A percentile compares a stretch with the other conserved stretches of the same genome.
These are phyloP conservation scores for Lepilemur septentrionalis DNA, from an alignment of 2,797 vertebrate species.

Conservation along the genomic window DNA sequence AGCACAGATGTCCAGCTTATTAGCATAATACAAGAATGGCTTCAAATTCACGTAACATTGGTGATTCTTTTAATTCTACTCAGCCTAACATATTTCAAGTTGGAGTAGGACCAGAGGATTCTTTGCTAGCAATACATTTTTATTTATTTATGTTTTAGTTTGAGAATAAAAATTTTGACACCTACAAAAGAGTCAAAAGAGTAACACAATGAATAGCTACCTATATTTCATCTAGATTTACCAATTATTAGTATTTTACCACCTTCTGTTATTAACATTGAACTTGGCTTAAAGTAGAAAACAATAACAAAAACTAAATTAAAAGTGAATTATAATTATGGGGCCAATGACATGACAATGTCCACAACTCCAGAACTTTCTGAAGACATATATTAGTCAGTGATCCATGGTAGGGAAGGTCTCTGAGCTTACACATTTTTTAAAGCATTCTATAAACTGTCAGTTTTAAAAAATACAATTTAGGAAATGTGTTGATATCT, in stretches of 20 bases:
- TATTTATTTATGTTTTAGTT: neutral
- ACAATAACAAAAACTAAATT: neutral
- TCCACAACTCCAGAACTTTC: conserved; percentile 23
- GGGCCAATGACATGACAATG: neutral
- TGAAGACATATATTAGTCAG: neutral
- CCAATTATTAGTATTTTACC: conserved; percentile 11
- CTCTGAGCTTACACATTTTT: neutral
- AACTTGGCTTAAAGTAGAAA: neutral
- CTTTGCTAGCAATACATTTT: conserved; percentile 9
- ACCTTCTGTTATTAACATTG: conserved; percentile 26
- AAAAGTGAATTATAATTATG: conserved; percentile 19
- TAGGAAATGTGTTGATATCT: neutral
- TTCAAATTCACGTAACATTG: conserved; percentile 40
- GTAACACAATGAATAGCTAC: neutral
- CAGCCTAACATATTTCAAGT: conserved; percentile 43
- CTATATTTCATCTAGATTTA: neutral
- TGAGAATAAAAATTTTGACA: neutral
- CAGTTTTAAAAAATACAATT: conserved; percentile 42
- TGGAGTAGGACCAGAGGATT: conserved; percentile 31
- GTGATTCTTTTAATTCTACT: conserved; percentile 42
- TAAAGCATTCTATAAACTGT: conserved; percentile 21
- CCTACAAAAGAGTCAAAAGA: neutral
- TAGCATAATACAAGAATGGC: conserved; percentile 51
- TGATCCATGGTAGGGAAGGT: neutral
- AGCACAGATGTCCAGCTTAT: conserved; percentile 64